Evolutionary conservation across 1,140 invertebrate species (phyloP).

Genomic region (Mycetomoellerius zeteki): DNA sequence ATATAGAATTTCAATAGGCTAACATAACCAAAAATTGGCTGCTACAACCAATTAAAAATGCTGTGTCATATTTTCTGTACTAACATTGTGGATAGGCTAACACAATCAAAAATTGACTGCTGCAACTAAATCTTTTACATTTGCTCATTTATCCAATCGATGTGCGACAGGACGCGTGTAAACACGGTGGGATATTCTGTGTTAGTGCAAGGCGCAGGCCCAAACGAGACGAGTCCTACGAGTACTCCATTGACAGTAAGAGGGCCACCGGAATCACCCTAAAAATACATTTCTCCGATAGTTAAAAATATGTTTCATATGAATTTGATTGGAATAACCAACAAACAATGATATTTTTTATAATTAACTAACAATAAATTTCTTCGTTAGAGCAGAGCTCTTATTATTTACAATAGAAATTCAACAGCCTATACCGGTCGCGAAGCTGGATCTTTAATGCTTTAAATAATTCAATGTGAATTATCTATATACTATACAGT

Average conservation of each 20-base stretch:
- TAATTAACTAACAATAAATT: neutral
- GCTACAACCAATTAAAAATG: too few relatives aligned
- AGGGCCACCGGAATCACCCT: conserved; percentile 88
- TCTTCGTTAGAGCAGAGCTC: neutral
- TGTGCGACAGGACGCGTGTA: conserved; percentile 77
- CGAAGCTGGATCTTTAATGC: too few relatives aligned
- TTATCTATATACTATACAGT: too few relatives aligned
- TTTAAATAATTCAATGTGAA: too few relatives aligned
- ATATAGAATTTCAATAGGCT: too few relatives aligned
- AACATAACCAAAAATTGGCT: too few relatives aligned
- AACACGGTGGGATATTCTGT: conserved; percentile 80
- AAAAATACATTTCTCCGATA: neutral
- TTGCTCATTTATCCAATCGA: conserved; percentile 66
- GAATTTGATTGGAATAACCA: neutral
- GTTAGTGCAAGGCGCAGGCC: conserved; percentile 77
- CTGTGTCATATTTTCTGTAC: too few relatives aligned
- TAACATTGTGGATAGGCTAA: too few relatives aligned
- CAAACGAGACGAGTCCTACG: conserved; percentile 85
- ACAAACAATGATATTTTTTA: conserved; percentile 4
- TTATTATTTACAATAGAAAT: too few relatives aligned
- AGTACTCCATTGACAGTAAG: conserved; percentile 83
- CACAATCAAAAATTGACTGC: too few relatives aligned
- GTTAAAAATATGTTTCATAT: neutral
- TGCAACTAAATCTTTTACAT: neutral
- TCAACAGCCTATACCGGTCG: too few relatives aligned